Evolutionary conservation across 2,797 vertebrate species (phyloP).

Genomic region (Spinus pinus): DNA sequence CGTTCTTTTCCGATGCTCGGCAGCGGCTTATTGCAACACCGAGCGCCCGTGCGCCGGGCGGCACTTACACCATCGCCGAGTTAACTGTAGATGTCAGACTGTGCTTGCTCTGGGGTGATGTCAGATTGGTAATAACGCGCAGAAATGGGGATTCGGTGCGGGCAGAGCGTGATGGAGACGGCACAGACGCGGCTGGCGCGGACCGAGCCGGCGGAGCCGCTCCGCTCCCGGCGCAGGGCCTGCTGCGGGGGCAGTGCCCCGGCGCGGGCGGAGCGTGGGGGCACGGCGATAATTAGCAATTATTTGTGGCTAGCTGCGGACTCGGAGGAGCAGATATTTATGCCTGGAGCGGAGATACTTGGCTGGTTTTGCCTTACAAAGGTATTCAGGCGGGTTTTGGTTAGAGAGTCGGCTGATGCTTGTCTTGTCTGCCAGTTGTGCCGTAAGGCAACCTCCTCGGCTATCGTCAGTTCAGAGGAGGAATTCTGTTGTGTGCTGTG

Average conservation of each 20-base stretch:
- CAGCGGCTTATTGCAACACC: not conserved
- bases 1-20: not conserved
- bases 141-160: not conserved
- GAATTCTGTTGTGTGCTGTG: not conserved
- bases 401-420: not conserved
- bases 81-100: conserved; percentile 69
- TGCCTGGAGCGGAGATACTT: not conserved
- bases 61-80: conserved; percentile 42
- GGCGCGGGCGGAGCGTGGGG: not conserved
- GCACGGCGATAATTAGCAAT: not conserved
- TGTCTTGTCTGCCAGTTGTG: not conserved
- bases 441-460: not conserved
- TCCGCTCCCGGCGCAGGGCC: not conserved
- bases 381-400: not conserved
- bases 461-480: not conserved
- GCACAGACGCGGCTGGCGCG: not conserved
- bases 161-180: not conserved
- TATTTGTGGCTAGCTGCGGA: not conserved
- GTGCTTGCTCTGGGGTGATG: conserved; percentile 20
- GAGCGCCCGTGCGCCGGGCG: conserved; percentile 10
- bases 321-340: not conserved
- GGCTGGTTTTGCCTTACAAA: not conserved
- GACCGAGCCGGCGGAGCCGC: not conserved
- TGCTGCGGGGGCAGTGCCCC: not conserved
- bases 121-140: not conserved